phyloP scores from a whole-genome alignment of 2,113 vertebrate species.

The Sula dactylatra region DNA sequence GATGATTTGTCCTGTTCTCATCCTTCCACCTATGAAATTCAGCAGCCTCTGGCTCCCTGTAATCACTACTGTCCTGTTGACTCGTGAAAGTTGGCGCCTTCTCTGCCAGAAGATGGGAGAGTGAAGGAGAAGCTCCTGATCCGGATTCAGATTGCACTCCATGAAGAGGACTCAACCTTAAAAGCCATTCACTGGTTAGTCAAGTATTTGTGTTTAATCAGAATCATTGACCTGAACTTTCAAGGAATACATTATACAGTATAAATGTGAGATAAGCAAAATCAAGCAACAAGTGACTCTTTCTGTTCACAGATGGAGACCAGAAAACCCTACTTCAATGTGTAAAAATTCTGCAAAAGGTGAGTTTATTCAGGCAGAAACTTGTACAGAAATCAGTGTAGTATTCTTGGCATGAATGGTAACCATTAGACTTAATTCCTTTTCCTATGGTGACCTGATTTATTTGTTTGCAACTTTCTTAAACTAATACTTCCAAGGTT shows the following conservation, averaged over 20 bases:
- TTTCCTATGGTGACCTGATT: background rate
- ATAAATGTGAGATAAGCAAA: background rate
- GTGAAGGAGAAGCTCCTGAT: background rate
- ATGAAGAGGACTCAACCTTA: background rate
- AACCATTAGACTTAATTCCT: background rate
- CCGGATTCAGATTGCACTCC: background rate
- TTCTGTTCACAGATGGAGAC: background rate
- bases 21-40: background rate
- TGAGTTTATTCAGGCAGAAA: background rate
- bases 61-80: background rate
- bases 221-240: background rate
- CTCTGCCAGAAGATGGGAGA: background rate
- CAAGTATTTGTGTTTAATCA: background rate
- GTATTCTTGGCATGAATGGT: background rate
- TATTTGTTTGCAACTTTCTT: background rate
- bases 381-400: background rate
- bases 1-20: background rate
- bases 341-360: background rate
- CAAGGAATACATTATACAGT: background rate
- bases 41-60: background rate
- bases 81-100: background rate
- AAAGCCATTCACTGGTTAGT: background rate
- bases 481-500: background rate
- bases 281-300: background rate
- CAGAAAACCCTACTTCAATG: background rate